Conservation (phyloP, 2,888 invertebrate species). For the Rhyacophila evoluta region DNA sequence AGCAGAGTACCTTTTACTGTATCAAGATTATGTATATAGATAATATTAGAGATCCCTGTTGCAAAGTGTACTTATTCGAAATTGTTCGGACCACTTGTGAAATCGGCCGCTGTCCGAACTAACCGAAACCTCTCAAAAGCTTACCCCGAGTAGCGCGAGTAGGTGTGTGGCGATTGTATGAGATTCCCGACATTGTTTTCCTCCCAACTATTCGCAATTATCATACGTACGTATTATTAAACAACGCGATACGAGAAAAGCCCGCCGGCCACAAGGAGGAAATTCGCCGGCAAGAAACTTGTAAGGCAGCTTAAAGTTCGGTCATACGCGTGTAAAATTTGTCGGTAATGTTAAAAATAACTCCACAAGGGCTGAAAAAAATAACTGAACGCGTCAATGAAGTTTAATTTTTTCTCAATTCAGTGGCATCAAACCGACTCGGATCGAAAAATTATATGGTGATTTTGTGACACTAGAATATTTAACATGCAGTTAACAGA, state of each 20-base stretch:
- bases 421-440: no score
- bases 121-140: neutral
- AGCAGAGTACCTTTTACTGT: no score
- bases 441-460: no score
- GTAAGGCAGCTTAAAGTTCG: neutral
- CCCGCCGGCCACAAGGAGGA: slow-evolving; percentile 1
- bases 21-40: no score
- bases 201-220: slow-evolving; percentile 51
- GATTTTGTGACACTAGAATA: no score
- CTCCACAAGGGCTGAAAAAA: no score
- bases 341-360: no score
- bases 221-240: slow-evolving; percentile 3
- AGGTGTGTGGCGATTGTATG: slow-evolving; percentile 13
- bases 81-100: neutral
- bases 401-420: no score
- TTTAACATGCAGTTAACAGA: no score
- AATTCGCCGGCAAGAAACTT: slow-evolving; percentile 20
- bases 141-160: neutral
- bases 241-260: neutral
- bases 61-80: neutral
- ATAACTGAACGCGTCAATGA: no score
- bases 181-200: slow-evolving; percentile 46
- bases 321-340: no score
- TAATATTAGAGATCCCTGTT: neutral
- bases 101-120: neutral